Conservation (phyloP, 35 echinoderm and acorn worm species). For the Hemicentrotus pulcherrimus region DNA sequence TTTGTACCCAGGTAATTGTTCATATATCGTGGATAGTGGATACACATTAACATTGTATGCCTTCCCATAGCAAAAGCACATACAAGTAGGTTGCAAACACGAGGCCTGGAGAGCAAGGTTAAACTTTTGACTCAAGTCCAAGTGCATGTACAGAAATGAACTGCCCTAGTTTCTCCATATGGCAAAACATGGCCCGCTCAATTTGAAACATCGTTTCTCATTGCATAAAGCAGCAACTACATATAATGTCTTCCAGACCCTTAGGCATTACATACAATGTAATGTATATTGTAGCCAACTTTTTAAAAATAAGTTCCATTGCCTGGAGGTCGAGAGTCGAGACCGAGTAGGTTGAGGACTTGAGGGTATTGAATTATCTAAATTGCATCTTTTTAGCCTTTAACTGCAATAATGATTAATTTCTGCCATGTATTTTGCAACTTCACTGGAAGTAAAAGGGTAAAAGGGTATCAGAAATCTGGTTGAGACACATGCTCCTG, state of each 20-base stretch:
- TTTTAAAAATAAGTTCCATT: background rate
- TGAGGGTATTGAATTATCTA: background rate
- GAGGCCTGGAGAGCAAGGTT: background rate
- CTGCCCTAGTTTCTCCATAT: conserved; percentile 43
- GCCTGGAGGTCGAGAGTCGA: background rate
- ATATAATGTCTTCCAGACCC: background rate
- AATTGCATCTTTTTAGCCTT: background rate
- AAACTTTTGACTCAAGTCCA: conserved; percentile 27
- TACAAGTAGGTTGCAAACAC: background rate
- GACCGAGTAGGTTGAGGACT: background rate
- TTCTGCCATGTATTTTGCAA: too few relatives aligned
- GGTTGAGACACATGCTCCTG: too few relatives aligned
- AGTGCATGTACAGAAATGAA: conserved; percentile 7
- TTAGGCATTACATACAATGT: background rate
- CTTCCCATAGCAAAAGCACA: background rate
- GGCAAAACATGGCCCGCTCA: background rate
- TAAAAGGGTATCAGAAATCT: too few relatives aligned
- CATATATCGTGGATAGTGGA: too few relatives aligned
- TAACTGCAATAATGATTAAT: background rate
- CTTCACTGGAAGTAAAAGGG: too few relatives aligned
- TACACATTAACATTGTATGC: too few relatives aligned
- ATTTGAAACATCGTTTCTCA: background rate
- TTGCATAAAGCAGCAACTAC: background rate
- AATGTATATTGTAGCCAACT: background rate
- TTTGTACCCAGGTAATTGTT: background rate